A percentile compares a stretch with the other conserved stretches of the same genome.
Evolutionary conservation across 2,797 vertebrate species (phyloP).

Genomic region (Pterois miles): DNA sequence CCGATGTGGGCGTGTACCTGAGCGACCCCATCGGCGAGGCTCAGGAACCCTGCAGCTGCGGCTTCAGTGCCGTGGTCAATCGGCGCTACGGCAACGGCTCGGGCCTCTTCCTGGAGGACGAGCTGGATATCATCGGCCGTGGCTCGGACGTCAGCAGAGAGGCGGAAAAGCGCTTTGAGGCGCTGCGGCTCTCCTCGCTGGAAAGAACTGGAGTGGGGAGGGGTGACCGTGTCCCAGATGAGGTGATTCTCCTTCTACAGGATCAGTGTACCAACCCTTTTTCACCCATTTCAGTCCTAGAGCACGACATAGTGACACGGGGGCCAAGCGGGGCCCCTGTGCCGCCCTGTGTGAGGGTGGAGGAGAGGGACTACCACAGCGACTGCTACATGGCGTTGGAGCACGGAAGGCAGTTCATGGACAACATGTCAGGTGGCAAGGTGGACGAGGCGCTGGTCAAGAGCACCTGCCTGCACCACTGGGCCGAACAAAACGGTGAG

Average conservation of each 20-base stretch:
- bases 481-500: constrained; percentile 95
- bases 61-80: constrained; percentile 98
- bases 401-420: constrained; percentile 98
- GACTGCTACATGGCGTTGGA: constrained; percentile 98
- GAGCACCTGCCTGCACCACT: constrained; percentile 95
- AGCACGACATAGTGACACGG: constrained; percentile 75
- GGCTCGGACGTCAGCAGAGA: constrained; percentile 93
- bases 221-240: constrained; percentile 89
- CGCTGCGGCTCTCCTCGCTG: constrained; percentile 86
- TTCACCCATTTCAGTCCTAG: constrained; percentile 85
- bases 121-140: constrained; percentile 95
- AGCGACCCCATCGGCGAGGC: constrained; percentile 93
- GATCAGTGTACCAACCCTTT: constrained; percentile 98
- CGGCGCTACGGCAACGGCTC: constrained; percentile 95
- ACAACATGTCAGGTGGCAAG: constrained; percentile 99
- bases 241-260: constrained; percentile 94
- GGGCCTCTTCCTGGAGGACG: constrained; percentile 97
- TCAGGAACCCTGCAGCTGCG: constrained; percentile 93
- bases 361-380: constrained; percentile 94
- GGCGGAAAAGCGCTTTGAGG: constrained; percentile 94
- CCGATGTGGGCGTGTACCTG: constrained; percentile 97
- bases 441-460: constrained; percentile 97
- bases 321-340: constrained; percentile 69
- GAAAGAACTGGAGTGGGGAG: constrained; percentile 77
- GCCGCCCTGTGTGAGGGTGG: constrained; percentile 87